Base-by-base conservation (phyloP, 2,113 vertebrate species). In the Trematomus loennbergii region DNA sequence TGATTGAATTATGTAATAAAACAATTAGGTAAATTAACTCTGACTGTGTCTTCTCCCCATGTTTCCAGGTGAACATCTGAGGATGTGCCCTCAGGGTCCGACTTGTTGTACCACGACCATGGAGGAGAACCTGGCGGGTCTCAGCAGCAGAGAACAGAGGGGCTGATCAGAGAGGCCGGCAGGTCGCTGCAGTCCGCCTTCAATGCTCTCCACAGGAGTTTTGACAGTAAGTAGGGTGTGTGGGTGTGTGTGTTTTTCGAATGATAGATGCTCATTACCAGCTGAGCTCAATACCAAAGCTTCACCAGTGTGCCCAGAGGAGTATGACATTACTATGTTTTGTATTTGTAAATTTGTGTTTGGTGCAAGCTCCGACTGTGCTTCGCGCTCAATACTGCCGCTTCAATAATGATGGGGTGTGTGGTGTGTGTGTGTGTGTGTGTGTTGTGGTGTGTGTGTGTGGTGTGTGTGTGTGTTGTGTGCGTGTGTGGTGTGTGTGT, bases 31-130 rank as follows among this genome's bases (percentile, higher is more conserved):
- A 48, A 43, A 65, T 54, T 46, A 20, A 22, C 16, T 66, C 12
- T 33, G 49, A 18, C 12, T 11, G 43, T 66, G 20, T 62, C 20
- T 79, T 17, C 64, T 20, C 60, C 57, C 18, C 20, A 0, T 33
- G 45, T 16, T 45, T 3, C 22, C 86, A 99, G 98, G 98, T 68
- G 97, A 99, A 90, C 97, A 99, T 89, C 94, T 99, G 88, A 94
- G 96, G 58, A 96, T 96, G 90, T 99, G 98, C 91, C 96, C 97
- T 12, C 97, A 98, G 87, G 97, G 97, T 53, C 97, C 96, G 45
- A 99, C 98, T 78, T 99, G 98, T 94, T 99, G 98, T 78, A 99
- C 97, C 78, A 97, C 95, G 0, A 87, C 94, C 74, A 99, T 99
- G 97, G 98, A 99, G 92, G 97, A 98, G 88, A 97, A 94, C 79